phyloP scores from a whole-genome alignment of 2,113 vertebrate genomes.

The Plectropomus leopardus region DNA sequence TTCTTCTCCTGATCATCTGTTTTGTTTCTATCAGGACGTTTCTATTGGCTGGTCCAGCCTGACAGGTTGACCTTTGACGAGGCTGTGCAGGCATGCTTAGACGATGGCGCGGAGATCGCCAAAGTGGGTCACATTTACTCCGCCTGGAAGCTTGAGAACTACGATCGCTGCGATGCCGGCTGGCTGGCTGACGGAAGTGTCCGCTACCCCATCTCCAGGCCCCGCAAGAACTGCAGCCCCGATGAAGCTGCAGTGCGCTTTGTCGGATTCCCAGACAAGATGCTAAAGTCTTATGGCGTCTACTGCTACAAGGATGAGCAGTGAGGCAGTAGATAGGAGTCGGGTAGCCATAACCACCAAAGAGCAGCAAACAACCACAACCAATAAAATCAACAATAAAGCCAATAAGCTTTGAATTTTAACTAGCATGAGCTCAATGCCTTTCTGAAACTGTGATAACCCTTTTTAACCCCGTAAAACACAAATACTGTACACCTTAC shows the following conservation, averaged over 20 bases:
- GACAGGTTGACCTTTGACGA: constrained; percentile 90
- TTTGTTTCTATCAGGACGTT: constrained; percentile 82
- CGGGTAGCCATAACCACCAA: constrained; percentile 76
- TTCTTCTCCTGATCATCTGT: neutral
- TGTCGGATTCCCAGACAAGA: constrained; percentile 93
- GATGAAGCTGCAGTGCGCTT: constrained; percentile 93
- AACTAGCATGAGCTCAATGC: constrained; percentile 87
- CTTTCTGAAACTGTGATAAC: constrained; percentile 93
- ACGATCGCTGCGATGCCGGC: constrained; percentile 95
- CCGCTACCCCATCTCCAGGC: constrained; percentile 95
- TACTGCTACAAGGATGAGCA: constrained; percentile 92
- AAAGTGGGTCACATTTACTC: constrained; percentile 95
- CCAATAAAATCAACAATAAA: constrained; percentile 59
- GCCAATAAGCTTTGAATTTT: constrained; percentile 83
- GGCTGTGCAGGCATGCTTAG: constrained; percentile 90
- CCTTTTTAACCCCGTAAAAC: constrained; percentile 86
- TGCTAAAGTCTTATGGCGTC: constrained; percentile 93
- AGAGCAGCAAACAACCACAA: constrained; percentile 74
- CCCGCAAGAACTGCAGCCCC: constrained; percentile 96
- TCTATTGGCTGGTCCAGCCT: constrained; percentile 94
- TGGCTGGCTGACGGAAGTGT: constrained; percentile 97
- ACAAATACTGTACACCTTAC: constrained; percentile 74
- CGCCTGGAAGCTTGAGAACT: constrained; percentile 94
- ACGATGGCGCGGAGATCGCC: constrained; percentile 91
- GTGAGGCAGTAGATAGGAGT: constrained; percentile 69